phyloP scores from a whole-genome alignment of 2,797 vertebrate species.

The Thamnophis elegans region DNA sequence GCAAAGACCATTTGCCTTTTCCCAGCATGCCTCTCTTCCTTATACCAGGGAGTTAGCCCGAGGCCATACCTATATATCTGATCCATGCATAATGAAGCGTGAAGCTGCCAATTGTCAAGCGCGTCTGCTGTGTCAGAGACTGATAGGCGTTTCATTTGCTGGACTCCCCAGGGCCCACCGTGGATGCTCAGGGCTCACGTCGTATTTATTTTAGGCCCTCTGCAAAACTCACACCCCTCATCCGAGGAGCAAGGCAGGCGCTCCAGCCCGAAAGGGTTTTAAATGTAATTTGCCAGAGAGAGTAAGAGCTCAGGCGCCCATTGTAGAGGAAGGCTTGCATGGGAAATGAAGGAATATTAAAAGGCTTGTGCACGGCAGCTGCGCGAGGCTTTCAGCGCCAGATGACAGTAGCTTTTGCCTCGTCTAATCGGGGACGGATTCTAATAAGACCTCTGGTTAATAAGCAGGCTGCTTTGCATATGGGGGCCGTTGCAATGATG shows the following conservation, averaged over 20 bases:
- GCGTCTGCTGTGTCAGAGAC: constrained; percentile 85
- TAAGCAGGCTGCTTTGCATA: constrained; percentile 21
- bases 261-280: constrained; percentile 55
- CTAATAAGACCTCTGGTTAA: constrained; percentile 25
- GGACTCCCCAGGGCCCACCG: constrained; percentile 67
- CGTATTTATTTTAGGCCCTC: constrained; percentile 72
- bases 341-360: constrained; percentile 54
- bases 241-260: constrained; percentile 64
- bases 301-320: constrained; percentile 14
- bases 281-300: constrained; percentile 48
- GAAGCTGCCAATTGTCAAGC: constrained; percentile 83
- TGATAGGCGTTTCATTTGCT: constrained; percentile 89
- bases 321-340: constrained; percentile 52
- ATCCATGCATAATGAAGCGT: constrained; percentile 86
- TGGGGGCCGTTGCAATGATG: constrained; percentile 27
- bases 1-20: constrained; percentile 59
- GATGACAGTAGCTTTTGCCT: constrained; percentile 39
- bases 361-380: constrained; percentile 47
- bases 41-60: constrained; percentile 73
- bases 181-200: constrained; percentile 80
- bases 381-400: constrained; percentile 38
- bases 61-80: constrained; percentile 80
- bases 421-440: constrained; percentile 39
- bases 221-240: constrained; percentile 78
- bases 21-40: constrained; percentile 60